Conservation (phyloP, 1,140 invertebrate genomes). For the Temnothorax longispinosus region DNA sequence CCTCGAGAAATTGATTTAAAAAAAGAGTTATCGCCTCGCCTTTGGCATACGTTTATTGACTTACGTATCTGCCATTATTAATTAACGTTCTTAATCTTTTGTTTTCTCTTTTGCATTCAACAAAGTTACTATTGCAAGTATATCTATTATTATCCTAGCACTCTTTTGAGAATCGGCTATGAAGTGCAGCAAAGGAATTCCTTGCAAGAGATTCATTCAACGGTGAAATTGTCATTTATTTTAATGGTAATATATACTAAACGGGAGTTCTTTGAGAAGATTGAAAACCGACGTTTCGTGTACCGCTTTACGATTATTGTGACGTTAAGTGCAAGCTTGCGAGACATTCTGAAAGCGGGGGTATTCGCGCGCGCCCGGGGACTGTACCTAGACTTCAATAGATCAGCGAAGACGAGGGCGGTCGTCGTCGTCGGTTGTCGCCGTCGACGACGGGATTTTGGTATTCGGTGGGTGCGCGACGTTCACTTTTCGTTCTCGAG, state of each 20-base stretch:
- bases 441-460: conserved; percentile 67
- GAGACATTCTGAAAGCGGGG: conserved; percentile 3
- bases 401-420: conserved; percentile 34
- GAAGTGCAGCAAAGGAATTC: neutral
- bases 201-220: neutral
- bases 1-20: neutral
- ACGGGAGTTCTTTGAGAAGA: neutral
- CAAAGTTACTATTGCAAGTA: neutral
- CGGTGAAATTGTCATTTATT: neutral
- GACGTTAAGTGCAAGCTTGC: conserved; percentile 19
- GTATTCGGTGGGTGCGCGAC: conserved; percentile 78
- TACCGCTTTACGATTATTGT: neutral
- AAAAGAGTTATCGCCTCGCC: neutral
- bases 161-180: neutral
- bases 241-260: neutral
- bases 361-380: neutral
- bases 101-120: neutral
- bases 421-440: neutral
- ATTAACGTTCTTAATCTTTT: neutral
- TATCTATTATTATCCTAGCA: neutral
- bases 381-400: conserved; percentile 33
- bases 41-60: neutral
- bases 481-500: conserved; percentile 79
- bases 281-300: neutral
- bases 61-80: neutral